Evolutionary conservation across 2,113 vertebrate genomes (phyloP), one percentile per base, ranked within the genome.

Genomic region (rabbit (Oryctolagus cuniculus)): DNA sequence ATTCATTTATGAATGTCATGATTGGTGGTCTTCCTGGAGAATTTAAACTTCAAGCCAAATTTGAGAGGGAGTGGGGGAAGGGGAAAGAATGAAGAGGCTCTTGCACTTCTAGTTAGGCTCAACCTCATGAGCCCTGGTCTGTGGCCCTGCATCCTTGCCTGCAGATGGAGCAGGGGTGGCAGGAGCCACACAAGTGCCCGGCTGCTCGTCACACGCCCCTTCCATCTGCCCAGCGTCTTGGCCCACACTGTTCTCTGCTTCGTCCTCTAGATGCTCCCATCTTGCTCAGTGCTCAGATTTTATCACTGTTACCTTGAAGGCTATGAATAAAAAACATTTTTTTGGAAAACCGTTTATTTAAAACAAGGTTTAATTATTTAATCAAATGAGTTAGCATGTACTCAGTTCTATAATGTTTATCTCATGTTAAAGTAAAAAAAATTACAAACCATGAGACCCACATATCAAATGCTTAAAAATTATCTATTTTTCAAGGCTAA

Each of bases 11-110:
- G 95, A 84, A 70, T 3, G 66, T 21, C 79, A 82, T 87, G 8
- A 10, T 63, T 81, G 11, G 13, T 74, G 44, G 64, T 67, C 38
- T 85, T 94, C 51, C 82, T 61, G 67, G 11, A 93, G 55, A 86
- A 83, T 82, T 74, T 96, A 44, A 95, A 94, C n/a, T 80, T 73
- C 69, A 96, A 89, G 53, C 3, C 25, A 69, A 61, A 81, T 82
- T 51, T 92, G 27, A 61, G 53, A 61, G n/a, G n/a, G 36, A 19
- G 24, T 22, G 25, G 55, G 22, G 21, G 31, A 10, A 55, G 22
- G 10, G 27, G 25, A 22, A 31, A 0, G 6, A 22, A 17, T 16
- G 70, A 34, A 38, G 13, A 73, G 24, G 58, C 61, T 53, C 87
- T 80, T 63, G 25, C 25, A 61, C 53, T 84, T 19, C 67, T 75